phyloP scores from a whole-genome alignment of 2,113 vertebrate species.

The Loxodonta africana region DNA sequence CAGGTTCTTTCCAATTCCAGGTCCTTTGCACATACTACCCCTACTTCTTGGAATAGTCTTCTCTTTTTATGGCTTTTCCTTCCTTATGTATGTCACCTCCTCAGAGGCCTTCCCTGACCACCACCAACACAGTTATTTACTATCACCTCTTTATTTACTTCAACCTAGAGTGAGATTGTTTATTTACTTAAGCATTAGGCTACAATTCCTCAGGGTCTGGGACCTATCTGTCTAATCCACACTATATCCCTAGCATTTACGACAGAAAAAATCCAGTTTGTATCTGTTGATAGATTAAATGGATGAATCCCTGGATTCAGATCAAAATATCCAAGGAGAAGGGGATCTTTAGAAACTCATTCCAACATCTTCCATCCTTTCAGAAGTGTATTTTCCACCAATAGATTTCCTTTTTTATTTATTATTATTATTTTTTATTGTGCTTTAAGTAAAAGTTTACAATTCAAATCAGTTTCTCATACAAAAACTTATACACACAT shows the following conservation, averaged over 20 bases:
- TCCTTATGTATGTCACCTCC: not conserved
- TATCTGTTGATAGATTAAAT: not conserved
- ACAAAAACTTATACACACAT: no score
- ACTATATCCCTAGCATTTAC: not conserved
- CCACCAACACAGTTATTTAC: not conserved
- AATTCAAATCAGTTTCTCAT: no score
- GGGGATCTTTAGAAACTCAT: not conserved
- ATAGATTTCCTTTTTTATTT: not conserved
- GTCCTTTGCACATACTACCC: not conserved
- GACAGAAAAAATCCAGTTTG: not conserved
- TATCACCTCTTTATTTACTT: not conserved
- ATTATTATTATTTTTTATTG: no score
- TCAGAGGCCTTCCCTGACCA: not conserved
- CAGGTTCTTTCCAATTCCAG: not conserved
- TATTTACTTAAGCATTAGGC: slow-evolving; percentile 12
- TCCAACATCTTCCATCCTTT: not conserved
- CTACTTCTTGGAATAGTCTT: not conserved
- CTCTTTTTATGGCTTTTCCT: not conserved
- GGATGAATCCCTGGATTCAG: not conserved
- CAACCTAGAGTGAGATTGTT: not conserved
- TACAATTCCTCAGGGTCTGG: not conserved
- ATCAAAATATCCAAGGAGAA: not conserved
- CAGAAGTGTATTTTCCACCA: slow-evolving; percentile 27
- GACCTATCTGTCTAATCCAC: not conserved
- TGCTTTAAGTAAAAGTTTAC: no score